A percentile compares a stretch with the other conserved stretches of the same genome.
These are phyloP conservation scores for Anarsia innoxiella DNA, from an alignment of 2,888 invertebrate genomes.

Conservation along the genomic window DNA sequence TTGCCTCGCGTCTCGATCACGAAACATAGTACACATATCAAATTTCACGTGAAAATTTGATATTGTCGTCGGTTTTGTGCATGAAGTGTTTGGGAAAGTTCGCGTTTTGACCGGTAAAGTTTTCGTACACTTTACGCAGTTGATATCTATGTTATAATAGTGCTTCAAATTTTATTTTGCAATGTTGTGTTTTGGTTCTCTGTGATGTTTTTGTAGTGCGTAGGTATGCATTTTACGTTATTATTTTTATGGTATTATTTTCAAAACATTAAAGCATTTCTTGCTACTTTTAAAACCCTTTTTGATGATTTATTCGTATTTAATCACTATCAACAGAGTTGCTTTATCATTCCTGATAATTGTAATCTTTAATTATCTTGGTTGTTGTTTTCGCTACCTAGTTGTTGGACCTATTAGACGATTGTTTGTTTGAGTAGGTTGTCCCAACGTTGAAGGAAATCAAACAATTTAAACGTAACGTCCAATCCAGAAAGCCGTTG, in stretches of 20 bases:
- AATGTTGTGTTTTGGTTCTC: constrained; percentile 58
- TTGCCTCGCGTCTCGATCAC: constrained; percentile 22
- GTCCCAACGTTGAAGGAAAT: too few species aligned
- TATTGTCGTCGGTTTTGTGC: constrained; percentile 67
- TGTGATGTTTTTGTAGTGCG: constrained; percentile 57
- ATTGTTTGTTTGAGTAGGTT: too few species aligned
- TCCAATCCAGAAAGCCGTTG: constrained; percentile 2
- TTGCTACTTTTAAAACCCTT: constrained; percentile 18
- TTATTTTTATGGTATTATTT: constrained; percentile 23
- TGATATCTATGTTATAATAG: constrained; percentile 30
- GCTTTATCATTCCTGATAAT: constrained; percentile 63
- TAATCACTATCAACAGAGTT: constrained; percentile 60
- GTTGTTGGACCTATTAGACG: too few species aligned
- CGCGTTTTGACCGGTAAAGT: constrained; percentile 50
- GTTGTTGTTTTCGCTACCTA: too few species aligned
- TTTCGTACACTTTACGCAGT: constrained; percentile 27
- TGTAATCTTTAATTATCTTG: constrained; percentile 52
- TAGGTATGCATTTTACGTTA: constrained; percentile 39
- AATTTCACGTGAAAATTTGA: constrained; percentile 73
- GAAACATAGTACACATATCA: constrained; percentile 65
- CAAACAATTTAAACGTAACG: constrained; percentile 10
- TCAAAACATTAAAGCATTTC: too few species aligned
- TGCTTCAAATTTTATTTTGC: constrained; percentile 39
- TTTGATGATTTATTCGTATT: constrained; percentile 16
- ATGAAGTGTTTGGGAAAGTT: constrained; percentile 53